A percentile compares a stretch with the other conserved stretches of the same genome.
Conservation (phyloP, 2,888 invertebrate genomes). For the Nomada goodeniana region DNA sequence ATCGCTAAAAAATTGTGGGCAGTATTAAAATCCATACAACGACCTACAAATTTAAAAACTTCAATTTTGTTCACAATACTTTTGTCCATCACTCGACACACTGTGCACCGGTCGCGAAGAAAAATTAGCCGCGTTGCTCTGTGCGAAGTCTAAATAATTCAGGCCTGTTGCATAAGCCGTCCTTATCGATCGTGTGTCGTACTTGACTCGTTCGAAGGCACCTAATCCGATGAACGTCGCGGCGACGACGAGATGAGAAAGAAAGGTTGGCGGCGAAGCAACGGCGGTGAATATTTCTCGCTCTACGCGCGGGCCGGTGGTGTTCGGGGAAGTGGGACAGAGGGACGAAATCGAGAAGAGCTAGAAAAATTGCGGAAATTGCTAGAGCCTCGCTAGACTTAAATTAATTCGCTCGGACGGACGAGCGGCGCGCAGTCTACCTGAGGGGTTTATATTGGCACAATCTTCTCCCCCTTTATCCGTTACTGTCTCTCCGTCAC, state of each 20-base stretch:
- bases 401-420: constrained; percentile 78
- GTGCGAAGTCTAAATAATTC: background rate
- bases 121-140: too few relatives aligned
- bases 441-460: constrained; percentile 66
- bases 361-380: constrained; percentile 78
- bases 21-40: too few relatives aligned
- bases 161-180: constrained; percentile 46
- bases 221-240: constrained; percentile 71
- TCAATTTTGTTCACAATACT: too few relatives aligned
- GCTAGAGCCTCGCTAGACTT: constrained; percentile 74
- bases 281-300: constrained; percentile 18
- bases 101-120: background rate
- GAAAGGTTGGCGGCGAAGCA: background rate
- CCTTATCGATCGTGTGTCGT: constrained; percentile 49
- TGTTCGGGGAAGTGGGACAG: constrained; percentile 7
- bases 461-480: constrained; percentile 41
- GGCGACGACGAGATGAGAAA: constrained; percentile 28
- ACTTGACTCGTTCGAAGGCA: constrained; percentile 59
- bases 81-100: too few relatives aligned
- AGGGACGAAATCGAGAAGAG: constrained; percentile 55
- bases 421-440: constrained; percentile 58
- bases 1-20: too few relatives aligned
- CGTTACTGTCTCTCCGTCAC: background rate
- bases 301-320: background rate
- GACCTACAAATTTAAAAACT: too few relatives aligned